These are phyloP conservation scores for Barbus barbus DNA, from an alignment of 2,113 vertebrate genomes.

Conservation along the genomic window DNA sequence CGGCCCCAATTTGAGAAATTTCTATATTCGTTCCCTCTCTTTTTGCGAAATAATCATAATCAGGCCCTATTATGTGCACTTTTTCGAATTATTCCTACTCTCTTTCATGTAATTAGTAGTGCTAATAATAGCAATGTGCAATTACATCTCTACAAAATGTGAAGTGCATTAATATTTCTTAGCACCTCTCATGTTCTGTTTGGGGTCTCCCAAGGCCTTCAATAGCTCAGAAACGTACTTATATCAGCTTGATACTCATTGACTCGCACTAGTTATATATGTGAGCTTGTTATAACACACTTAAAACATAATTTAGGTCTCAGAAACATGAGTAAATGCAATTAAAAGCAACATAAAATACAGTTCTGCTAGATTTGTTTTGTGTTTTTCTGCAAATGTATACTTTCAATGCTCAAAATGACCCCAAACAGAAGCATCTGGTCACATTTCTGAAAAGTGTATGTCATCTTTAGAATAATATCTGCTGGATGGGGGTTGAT, in stretches of 20 bases:
- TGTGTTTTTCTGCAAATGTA: background rate
- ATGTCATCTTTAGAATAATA: background rate
- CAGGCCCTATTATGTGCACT: background rate
- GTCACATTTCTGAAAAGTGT: background rate
- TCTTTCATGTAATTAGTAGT: background rate
- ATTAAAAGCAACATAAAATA: background rate
- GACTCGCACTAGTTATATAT: background rate
- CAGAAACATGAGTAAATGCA: background rate
- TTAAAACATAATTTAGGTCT: background rate
- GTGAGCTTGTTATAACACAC: background rate
- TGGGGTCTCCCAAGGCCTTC: background rate
- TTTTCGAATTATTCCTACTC: background rate
- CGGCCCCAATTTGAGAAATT: background rate
- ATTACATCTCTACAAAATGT: background rate
- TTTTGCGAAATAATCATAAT: background rate
- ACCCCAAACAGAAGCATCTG: background rate
- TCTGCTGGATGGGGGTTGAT: background rate
- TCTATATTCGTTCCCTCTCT: background rate
- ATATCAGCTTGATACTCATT: background rate
- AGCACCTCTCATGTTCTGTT: background rate
- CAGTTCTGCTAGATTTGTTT: background rate
- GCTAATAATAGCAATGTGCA: background rate
- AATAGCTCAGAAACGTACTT: background rate
- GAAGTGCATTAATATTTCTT: background rate
- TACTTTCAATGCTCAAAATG: background rate